A percentile compares a stretch with the other conserved stretches of the same genome.
phyloP scores from a whole-genome alignment of 2,888 invertebrate genomes.

The Drosophila borborema region DNA sequence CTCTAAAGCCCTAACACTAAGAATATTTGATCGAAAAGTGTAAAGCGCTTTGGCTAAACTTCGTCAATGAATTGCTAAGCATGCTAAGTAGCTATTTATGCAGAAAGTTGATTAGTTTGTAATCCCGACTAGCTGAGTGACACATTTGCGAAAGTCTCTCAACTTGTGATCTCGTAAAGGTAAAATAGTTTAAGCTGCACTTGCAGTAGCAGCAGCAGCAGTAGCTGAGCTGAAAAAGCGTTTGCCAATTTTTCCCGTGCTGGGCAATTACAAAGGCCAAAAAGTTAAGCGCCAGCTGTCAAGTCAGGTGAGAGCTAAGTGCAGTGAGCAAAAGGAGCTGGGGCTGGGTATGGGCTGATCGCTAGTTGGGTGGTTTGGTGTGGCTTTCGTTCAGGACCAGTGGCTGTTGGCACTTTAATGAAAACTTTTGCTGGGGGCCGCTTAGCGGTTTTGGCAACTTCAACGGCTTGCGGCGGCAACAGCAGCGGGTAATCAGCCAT shows the following conservation, averaged over 20 bases:
- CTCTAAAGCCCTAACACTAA: background rate
- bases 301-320: constrained; percentile 43
- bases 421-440: constrained; percentile 71
- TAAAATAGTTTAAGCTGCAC: constrained; percentile 21
- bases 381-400: constrained; percentile 10
- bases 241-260: constrained; percentile 63
- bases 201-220: constrained; percentile 8
- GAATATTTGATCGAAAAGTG: background rate
- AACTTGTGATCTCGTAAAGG: constrained; percentile 12
- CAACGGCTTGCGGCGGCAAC: constrained; percentile 44
- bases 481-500: constrained; percentile 58
- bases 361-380: background rate
- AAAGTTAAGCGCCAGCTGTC: constrained; percentile 62
- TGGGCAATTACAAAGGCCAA: constrained; percentile 70
- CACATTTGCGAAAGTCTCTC: constrained; percentile 29
- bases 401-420: constrained; percentile 67
- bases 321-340: constrained; percentile 7
- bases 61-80: constrained; percentile 9
- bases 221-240: constrained; percentile 14
- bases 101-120: constrained; percentile 25
- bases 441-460: constrained; percentile 71
- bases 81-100: background rate
- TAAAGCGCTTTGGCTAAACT: background rate
- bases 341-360: background rate
- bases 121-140: constrained; percentile 20